Base-by-base conservation (phyloP, 2,797 vertebrate species). In the Gobionotothen gibberifrons region DNA sequence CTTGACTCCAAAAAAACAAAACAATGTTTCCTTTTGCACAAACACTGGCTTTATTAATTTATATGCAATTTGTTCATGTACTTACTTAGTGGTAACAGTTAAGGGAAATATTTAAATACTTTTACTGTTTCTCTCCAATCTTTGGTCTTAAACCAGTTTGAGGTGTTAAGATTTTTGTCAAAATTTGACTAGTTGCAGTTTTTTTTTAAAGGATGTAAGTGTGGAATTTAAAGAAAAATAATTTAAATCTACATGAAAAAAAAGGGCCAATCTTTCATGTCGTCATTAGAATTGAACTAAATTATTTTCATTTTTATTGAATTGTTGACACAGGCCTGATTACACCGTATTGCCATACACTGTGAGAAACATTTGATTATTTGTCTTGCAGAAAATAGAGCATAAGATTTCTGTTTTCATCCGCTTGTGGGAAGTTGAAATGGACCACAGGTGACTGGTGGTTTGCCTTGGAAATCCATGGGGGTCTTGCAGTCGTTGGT, bases 401-500 rank as follows among this genome's bases (percentile, higher is more conserved):
- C 73, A 61, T 78, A 52, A 76, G 68, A 86, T 77, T 78, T 82
- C 69, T 69, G 76, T 74, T 88, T 89, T 86, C 51, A 43, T 74
- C 77, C 62, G 55, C 75, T 15, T 63, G 67, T 61, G 65, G 60
- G 77, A 82, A 77, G 73, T 86, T 79, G 88, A 87, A 80, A 79
- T 61, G 62, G 90, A 79, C 83, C 78, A 48, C 85, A 86, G 86
- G 87, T 84, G 83, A 92, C 82, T 72, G 71, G 76, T 73, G 78
- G 86, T 87, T 85, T 86, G 84, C 86, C 79, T 88, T 29, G 22
- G 81, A 87, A 84, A 87, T 87, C 86, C 19, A 13, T 2, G 66
- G 91, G 91, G 87, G 89, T 89, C 84, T 87, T 61, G 54, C 77
- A 60, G 79, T 55, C 82, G 87, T 86, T 62, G 72, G 81, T 85